Percentiles rank a stretch among this genome's conserved stretches.
Evolutionary conservation across 2,113 vertebrate species (phyloP).

Genomic region (Perccottus glenii): DNA sequence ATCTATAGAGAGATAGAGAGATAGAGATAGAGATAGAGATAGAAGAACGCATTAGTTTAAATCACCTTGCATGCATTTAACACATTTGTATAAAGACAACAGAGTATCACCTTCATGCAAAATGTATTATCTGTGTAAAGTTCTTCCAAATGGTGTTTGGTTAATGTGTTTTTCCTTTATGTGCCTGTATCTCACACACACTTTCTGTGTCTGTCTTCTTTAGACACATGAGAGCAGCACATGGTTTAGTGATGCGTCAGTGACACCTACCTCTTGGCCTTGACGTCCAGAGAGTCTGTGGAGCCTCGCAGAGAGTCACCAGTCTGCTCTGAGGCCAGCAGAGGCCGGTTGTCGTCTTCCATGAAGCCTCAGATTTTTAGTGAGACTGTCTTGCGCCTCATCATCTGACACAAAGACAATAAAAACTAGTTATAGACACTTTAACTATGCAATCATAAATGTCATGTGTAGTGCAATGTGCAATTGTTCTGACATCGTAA

Average conservation of each 20-base stretch:
- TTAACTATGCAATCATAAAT: not conserved
- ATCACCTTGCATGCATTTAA: too few species aligned
- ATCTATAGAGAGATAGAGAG: too few species aligned
- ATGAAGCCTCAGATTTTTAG: slow-evolving; percentile 51
- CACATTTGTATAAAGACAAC: too few species aligned
- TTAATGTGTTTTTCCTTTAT: too few species aligned
- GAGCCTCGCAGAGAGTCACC: slow-evolving; percentile 62
- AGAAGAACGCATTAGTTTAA: too few species aligned
- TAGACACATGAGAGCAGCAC: not conserved
- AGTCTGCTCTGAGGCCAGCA: slow-evolving; percentile 61
- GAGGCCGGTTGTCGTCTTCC: slow-evolving; percentile 76
- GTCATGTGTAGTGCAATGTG: too few species aligned
- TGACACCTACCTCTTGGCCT: slow-evolving; percentile 71
- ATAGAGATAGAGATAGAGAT: too few species aligned
- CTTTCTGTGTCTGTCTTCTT: not conserved
- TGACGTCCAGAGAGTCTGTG: slow-evolving; percentile 72
- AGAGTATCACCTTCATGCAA: too few species aligned
- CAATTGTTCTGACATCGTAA: too few species aligned
- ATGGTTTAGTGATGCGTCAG: slow-evolving; percentile 13
- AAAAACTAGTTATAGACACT: not conserved
- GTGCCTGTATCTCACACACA: not conserved
- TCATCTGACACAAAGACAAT: slow-evolving; percentile 45
- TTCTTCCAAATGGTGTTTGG: too few species aligned
- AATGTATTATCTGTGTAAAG: too few species aligned
- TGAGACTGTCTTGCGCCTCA: slow-evolving; percentile 25